Conservation (phyloP, 2,888 invertebrate species). For the Capitulum mitella region DNA sequence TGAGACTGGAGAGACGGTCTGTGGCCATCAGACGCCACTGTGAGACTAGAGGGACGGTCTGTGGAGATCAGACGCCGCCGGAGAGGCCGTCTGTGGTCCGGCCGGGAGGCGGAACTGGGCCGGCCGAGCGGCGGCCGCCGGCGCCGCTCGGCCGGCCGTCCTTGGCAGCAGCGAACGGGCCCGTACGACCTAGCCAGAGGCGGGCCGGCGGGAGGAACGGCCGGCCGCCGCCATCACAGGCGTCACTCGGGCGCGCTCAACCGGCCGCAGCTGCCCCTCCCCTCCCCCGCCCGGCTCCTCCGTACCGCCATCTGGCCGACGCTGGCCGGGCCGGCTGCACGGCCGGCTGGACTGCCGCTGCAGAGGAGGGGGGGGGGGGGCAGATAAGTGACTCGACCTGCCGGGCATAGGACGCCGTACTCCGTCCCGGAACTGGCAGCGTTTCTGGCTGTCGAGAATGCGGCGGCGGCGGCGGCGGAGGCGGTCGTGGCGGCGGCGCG, state of each 20-base stretch:
- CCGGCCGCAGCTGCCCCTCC: too few species aligned
- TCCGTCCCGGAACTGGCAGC: background rate
- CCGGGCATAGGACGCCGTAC: background rate
- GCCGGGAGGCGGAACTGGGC: too few species aligned
- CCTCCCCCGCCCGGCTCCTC: background rate
- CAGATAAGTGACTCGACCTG: background rate
- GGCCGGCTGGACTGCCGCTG: background rate
- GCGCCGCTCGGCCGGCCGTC: background rate
- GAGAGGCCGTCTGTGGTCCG: too few species aligned
- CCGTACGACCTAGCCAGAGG: background rate
- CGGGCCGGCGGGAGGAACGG: background rate
- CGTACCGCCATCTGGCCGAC: background rate
- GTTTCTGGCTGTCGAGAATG: too few species aligned
- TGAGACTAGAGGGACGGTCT: too few species aligned
- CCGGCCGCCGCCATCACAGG: background rate
- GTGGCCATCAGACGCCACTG: too few species aligned
- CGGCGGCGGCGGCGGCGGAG: too few species aligned
- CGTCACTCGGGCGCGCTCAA: background rate
- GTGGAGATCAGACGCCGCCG: too few species aligned
- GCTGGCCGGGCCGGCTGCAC: background rate
- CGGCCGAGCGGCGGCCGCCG: background rate
- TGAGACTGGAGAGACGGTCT: too few species aligned
- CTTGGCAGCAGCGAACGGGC: background rate
- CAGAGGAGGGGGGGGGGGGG: background rate
- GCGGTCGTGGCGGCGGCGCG: too few species aligned